Conservation (phyloP, 2,113 vertebrate genomes). For the Eonycteris spelaea region DNA sequence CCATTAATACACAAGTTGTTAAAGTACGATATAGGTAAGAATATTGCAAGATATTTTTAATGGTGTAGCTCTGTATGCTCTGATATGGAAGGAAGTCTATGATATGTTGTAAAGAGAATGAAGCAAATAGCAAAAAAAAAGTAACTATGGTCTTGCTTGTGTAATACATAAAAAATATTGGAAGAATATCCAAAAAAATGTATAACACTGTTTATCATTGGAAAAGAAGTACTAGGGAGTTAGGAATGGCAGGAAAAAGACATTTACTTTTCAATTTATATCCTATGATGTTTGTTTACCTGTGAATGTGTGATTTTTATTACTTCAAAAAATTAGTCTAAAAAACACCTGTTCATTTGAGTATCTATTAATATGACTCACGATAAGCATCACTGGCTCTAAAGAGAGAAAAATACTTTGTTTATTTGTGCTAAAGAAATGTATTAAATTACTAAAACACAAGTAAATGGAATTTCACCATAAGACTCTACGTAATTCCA, state of each 20-base stretch:
- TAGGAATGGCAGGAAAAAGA: neutral
- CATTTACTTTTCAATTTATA: neutral
- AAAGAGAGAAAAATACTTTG: neutral
- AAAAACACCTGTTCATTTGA: neutral
- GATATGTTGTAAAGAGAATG: neutral
- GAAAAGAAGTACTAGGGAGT: neutral
- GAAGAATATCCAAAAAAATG: neutral
- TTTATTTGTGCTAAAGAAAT: neutral
- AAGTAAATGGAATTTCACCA: neutral
- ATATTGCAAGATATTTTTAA: neutral
- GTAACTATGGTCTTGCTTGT: neutral
- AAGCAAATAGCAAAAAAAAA: neutral
- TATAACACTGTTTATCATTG: neutral
- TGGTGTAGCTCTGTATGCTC: neutral
- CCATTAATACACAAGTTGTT: neutral
- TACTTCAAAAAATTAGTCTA: neutral
- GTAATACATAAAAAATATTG: neutral
- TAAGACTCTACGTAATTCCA: neutral
- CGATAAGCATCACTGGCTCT: neutral
- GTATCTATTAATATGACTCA: neutral
- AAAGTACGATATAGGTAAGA: neutral
- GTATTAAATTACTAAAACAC: slow-evolving; percentile 14
- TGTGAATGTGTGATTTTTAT: neutral
- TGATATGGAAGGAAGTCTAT: slow-evolving; percentile 8
- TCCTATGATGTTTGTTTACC: neutral